A percentile compares a stretch with the other conserved stretches of the same genome.
Evolutionary conservation across 1,140 invertebrate species (phyloP).

Genomic region (Streblospio benedicti): DNA sequence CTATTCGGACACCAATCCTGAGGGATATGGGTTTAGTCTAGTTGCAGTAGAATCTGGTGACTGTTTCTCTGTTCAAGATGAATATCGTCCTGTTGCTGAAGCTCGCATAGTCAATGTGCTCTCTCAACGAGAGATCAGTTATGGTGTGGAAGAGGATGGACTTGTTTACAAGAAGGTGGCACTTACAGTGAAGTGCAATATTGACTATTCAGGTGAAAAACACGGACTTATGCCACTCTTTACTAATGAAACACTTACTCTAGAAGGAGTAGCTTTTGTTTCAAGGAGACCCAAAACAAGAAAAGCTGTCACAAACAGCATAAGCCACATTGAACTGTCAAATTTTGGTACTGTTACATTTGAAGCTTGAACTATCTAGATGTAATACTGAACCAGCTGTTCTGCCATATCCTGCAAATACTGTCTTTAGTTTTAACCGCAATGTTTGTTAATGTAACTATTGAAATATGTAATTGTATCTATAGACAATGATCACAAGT

Average conservation of each 20-base stretch:
- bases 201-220: slow-evolving; percentile 59
- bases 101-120: slow-evolving; percentile 22
- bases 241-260: slow-evolving; percentile 21
- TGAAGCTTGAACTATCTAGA: too few species aligned
- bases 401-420: too few species aligned
- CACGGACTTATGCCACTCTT: slow-evolving; percentile 38
- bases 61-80: slow-evolving; percentile 59
- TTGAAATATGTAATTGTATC: too few species aligned
- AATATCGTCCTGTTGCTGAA: slow-evolving; percentile 51
- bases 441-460: too few species aligned
- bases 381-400: too few species aligned
- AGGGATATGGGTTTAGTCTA: slow-evolving; percentile 62
- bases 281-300: too few species aligned
- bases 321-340: too few species aligned
- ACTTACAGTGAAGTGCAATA: slow-evolving; percentile 56
- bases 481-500: too few species aligned
- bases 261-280: slow-evolving; percentile 29
- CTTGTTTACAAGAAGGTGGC: slow-evolving; percentile 57
- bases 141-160: slow-evolving; percentile 37
- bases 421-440: too few species aligned
- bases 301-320: too few species aligned
- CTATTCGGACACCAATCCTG: slow-evolving; percentile 68
- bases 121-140: slow-evolving; percentile 35
- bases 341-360: too few species aligned
- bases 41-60: slow-evolving; percentile 58